Evolutionary conservation across 2,888 invertebrate genomes (phyloP), one percentile per base, ranked within the genome.

Genomic region (Tetragonula carbonaria): DNA sequence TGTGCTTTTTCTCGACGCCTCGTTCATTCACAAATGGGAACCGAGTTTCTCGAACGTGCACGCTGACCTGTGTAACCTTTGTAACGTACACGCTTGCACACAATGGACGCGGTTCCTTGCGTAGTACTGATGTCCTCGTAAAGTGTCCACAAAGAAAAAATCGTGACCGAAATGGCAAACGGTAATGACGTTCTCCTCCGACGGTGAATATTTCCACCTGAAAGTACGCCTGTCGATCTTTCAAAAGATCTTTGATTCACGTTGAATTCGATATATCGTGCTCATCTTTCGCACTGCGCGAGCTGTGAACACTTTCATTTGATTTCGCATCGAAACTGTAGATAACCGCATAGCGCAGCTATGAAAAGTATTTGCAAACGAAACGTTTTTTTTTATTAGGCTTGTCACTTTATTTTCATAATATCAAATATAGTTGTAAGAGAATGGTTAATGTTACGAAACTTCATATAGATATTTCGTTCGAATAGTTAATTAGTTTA

Each of bases 41-140:
- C 66, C 84, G 66, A 38, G 66, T 65, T 79, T 59, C 74, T 73
- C 72, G 53, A 79, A 79, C 79, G 84, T 72, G 55, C 72, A 62
- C 84, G 71, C 73, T 83, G 84, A 83, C 71, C 79, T 79, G 79
- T 72, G 84, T 79, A 75, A 82, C 67, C 79, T 79, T 84, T 75
- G 75, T 79, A 83, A 79, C 59, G 50, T 72, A 71, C 68, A 79
- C 74, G 75, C 68, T 62, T 28, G 73, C 51, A 23, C 77, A 82
- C 84, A 84, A 84, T 67, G 84, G 65, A 74, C 28, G 79, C 71
- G 79, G 70, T 83, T 83, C 55, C 72, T 74, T 51, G 66, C 55
- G 21, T 38, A 53, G 38, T 28, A 45, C 8, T 28, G 33, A 67
- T 62, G 62, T 79, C 67, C 66, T 63, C 79, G 70, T 63, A 51